A percentile compares a stretch with the other conserved stretches of the same genome.
phyloP scores from a whole-genome alignment of 2,113 vertebrate genomes.

The Emydocephalus ijimae region DNA sequence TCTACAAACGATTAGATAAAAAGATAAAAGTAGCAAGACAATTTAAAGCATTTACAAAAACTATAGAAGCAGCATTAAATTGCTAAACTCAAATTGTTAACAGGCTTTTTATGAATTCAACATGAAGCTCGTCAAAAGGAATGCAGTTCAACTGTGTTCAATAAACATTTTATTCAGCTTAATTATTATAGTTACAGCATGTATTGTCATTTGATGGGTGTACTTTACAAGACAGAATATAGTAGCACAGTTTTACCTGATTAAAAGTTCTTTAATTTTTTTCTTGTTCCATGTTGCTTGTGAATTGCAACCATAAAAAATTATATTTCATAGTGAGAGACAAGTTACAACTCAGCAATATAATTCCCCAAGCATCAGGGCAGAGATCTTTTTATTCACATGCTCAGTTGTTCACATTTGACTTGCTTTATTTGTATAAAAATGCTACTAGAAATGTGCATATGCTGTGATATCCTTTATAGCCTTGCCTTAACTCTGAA shows the following conservation, averaged over 20 bases:
- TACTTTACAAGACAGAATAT: background rate
- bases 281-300: conserved; percentile 50
- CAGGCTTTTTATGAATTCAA: background rate
- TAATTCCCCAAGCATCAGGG: background rate
- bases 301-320: conserved; percentile 52
- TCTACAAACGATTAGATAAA: background rate
- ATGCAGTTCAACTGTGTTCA: conserved; percentile 9
- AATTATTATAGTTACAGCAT: conserved; percentile 34
- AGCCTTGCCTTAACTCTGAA: background rate
- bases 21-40: background rate
- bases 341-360: background rate
- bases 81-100: background rate
- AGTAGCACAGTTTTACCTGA: conserved; percentile 39
- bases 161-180: background rate
- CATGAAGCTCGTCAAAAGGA: background rate
- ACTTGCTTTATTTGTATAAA: background rate
- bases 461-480: background rate
- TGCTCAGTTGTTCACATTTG: background rate
- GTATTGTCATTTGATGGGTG: conserved; percentile 34
- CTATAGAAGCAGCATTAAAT: background rate
- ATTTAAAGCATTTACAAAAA: background rate
- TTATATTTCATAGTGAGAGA: conserved; percentile 46
- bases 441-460: background rate
- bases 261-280: conserved; percentile 48
- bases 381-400: background rate